Evolutionary conservation across 1,140 invertebrate species (phyloP).

Genomic region (Drosophila sproati): DNA sequence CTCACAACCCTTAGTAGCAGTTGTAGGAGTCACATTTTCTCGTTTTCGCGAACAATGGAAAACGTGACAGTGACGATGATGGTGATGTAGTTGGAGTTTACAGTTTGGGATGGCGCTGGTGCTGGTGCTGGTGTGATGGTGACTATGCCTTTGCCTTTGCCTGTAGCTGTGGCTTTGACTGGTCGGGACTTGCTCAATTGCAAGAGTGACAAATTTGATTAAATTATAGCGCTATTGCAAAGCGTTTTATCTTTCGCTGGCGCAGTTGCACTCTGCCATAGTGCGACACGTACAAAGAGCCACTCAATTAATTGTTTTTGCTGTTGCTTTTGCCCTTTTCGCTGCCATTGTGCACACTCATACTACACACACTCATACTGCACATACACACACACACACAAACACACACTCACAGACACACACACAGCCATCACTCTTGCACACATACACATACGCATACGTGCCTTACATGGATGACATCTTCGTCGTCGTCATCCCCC

Average conservation of each 20-base stretch:
- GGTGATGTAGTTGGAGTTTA: neutral
- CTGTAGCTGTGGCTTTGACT: neutral
- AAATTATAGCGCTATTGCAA: slow-evolving; percentile 82
- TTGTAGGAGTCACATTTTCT: neutral
- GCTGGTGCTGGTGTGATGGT: slow-evolving; percentile 4
- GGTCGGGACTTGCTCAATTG: slow-evolving; percentile 68
- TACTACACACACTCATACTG: slow-evolving; percentile 23
- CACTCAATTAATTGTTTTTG: slow-evolving; percentile 81
- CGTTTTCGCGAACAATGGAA: slow-evolving; percentile 13
- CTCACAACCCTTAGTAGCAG: neutral
- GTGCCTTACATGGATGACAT: slow-evolving; percentile 52
- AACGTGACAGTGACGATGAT: slow-evolving; percentile 7
- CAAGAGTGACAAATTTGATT: slow-evolving; percentile 82
- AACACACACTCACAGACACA: slow-evolving; percentile 26
- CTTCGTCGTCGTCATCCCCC: slow-evolving; percentile 65
- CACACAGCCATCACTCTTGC: slow-evolving; percentile 34
- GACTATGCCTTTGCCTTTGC: slow-evolving; percentile 1
- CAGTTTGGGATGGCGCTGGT: too few species aligned
- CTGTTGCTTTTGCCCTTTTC: slow-evolving; percentile 58
- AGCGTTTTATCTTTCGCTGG: slow-evolving; percentile 75
- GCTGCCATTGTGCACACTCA: slow-evolving; percentile 28
- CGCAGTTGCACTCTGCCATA: slow-evolving; percentile 58
- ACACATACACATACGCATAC: slow-evolving; percentile 27
- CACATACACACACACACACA: slow-evolving; percentile 32
- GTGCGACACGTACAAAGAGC: slow-evolving; percentile 50